phyloP scores from a whole-genome alignment of 2,888 invertebrate genomes.

The Hypomecis punctinalis region DNA sequence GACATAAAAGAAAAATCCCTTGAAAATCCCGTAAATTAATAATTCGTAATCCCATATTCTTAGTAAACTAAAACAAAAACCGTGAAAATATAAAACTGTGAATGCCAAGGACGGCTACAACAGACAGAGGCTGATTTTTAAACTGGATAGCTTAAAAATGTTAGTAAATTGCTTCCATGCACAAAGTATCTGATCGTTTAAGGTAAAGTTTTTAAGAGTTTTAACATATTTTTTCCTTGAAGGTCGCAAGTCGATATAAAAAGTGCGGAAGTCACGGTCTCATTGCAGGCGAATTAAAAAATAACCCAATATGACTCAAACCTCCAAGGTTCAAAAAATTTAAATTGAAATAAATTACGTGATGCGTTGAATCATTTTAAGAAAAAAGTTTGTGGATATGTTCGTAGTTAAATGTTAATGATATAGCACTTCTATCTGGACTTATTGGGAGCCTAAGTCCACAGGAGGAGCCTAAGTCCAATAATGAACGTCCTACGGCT shows the following conservation, averaged over 20 bases:
- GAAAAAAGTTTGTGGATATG: neutral
- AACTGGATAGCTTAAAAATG: constrained; percentile 27
- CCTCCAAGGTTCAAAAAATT: constrained; percentile 22
- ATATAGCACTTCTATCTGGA: too few species aligned
- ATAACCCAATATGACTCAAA: constrained; percentile 37
- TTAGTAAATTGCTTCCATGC: constrained; percentile 46
- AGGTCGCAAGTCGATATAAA: constrained; percentile 45
- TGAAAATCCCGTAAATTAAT: too few species aligned
- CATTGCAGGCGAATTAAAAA: constrained; percentile 35
- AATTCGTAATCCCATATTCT: too few species aligned
- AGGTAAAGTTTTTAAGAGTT: constrained; percentile 28
- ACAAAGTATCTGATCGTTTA: constrained; percentile 45
- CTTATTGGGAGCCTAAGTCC: too few species aligned
- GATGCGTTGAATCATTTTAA: neutral
- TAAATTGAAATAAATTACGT: neutral
- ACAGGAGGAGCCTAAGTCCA: too few species aligned
- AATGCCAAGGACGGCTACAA: too few species aligned
- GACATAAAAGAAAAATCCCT: too few species aligned
- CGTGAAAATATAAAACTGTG: too few species aligned
- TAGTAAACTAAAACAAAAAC: too few species aligned
- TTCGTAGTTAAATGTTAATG: too few species aligned
- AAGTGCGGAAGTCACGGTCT: constrained; percentile 62
- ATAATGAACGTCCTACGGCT: too few species aligned
- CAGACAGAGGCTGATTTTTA: neutral
- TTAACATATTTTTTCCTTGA: constrained; percentile 48